A percentile compares a stretch with the other conserved stretches of the same genome.
Evolutionary conservation across 2,888 invertebrate species (phyloP).

Genomic region (Dusona sp.): DNA sequence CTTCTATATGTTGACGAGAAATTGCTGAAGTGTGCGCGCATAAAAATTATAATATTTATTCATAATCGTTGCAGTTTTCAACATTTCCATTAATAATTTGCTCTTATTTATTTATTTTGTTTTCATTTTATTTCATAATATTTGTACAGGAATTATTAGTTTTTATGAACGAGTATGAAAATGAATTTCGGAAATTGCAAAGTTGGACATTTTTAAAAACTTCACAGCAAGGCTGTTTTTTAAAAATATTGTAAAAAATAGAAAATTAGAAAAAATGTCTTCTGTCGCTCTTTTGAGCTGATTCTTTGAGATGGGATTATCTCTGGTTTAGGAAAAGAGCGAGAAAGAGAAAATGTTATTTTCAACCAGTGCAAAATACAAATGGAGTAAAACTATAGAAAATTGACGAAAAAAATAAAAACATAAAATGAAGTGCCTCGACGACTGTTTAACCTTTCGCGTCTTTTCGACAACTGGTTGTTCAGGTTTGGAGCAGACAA

Average conservation of each 20-base stretch:
- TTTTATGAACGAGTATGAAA: not conserved
- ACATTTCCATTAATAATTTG: not conserved
- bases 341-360: not conserved
- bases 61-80: not conserved
- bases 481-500: constrained; percentile 77
- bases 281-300: not conserved
- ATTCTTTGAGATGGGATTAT: not conserved
- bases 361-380: not conserved
- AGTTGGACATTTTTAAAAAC: too few relatives aligned
- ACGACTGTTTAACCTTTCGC: constrained; percentile 56
- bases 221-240: too few relatives aligned
- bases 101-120: not conserved
- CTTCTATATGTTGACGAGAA: not conserved
- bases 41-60: not conserved
- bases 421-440: not conserved
- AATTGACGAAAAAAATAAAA: not conserved
- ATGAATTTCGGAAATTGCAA: not conserved
- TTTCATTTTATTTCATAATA: not conserved
- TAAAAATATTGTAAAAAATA: too few relatives aligned
- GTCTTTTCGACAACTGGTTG: constrained; percentile 62
- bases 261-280: not conserved
- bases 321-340: not conserved
- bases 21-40: not conserved
- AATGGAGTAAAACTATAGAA: not conserved
- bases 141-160: not conserved